phyloP scores from a whole-genome alignment of 2,113 vertebrate genomes.

The Clarias magur region DNA sequence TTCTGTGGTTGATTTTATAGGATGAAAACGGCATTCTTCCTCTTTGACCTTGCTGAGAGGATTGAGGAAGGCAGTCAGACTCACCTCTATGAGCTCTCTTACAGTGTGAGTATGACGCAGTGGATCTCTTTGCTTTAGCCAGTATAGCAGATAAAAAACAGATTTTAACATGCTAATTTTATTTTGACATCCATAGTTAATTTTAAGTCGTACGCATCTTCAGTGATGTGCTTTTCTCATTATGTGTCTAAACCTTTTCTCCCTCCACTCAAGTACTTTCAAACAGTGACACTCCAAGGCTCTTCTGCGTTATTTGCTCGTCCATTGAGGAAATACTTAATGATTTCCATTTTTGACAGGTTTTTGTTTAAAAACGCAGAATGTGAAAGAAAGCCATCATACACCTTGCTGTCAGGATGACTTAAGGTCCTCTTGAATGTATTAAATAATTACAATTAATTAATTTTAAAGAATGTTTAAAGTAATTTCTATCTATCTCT shows the following conservation, averaged over 20 bases:
- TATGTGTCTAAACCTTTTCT: conserved; percentile 10
- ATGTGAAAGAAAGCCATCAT: not conserved
- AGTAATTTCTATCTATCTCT: no score
- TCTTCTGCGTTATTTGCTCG: not conserved
- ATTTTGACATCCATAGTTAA: not conserved
- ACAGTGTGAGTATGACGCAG: conserved; percentile 75
- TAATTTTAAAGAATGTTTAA: no score
- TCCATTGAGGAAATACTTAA: not conserved
- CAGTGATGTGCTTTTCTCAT: not conserved
- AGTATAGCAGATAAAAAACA: not conserved
- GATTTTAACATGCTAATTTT: not conserved
- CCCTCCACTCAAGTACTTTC: not conserved
- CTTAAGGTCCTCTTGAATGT: not conserved
- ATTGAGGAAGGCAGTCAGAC: conserved; percentile 72
- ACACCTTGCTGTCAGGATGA: not conserved
- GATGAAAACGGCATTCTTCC: conserved; percentile 97
- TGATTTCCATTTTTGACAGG: not conserved
- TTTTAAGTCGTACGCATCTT: not conserved
- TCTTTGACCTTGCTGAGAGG: conserved; percentile 90
- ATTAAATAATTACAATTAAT: not conserved
- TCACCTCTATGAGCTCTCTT: conserved; percentile 83
- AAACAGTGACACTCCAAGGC: not conserved
- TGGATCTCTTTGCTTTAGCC: not conserved
- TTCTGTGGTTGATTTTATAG: conserved; percentile 74
- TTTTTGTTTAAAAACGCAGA: not conserved